phyloP scores from a whole-genome alignment of 2,113 vertebrate species.

The Morone chrysops region DNA sequence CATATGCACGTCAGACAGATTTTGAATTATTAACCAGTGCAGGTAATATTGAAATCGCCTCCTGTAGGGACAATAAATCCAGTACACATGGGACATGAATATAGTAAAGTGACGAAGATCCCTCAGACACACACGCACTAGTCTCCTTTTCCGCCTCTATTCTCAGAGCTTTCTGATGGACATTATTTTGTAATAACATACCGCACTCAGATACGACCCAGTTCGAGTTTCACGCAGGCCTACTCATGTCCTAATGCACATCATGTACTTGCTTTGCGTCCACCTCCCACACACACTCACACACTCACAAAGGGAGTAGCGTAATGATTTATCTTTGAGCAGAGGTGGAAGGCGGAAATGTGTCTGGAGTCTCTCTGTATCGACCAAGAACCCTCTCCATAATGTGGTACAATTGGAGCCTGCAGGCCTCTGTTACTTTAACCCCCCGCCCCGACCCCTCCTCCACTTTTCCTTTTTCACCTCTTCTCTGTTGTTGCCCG shows the following conservation, averaged over 20 bases:
- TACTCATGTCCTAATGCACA: conserved; percentile 32
- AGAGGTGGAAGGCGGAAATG: conserved; percentile 70
- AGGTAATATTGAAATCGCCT: background rate
- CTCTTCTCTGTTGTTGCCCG: conserved; percentile 71
- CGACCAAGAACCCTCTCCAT: conserved; percentile 39
- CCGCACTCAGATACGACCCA: conserved; percentile 17
- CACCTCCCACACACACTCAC: background rate
- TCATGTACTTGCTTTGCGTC: conserved; percentile 8
- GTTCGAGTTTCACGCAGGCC: conserved; percentile 27
- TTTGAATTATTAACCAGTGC: background rate
- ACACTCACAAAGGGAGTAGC: background rate
- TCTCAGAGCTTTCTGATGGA: conserved; percentile 8
- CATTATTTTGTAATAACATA: conserved; percentile 13
- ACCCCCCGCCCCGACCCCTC: conserved; percentile 44
- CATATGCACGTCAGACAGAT: background rate
- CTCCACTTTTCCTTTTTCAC: conserved; percentile 74
- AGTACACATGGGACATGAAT: background rate
- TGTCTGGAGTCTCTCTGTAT: conserved; percentile 65
- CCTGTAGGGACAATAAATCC: background rate
- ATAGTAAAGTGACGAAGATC: background rate
- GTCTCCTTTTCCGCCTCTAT: background rate
- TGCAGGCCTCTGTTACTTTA: conserved; percentile 68
- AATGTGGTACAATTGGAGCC: conserved; percentile 69
- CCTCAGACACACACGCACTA: background rate
- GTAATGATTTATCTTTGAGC: conserved; percentile 55